Evolutionary conservation across 2,797 vertebrate species (phyloP), one percentile per base, ranked within the genome.

Genomic region (Aldrovandia affinis): DNA sequence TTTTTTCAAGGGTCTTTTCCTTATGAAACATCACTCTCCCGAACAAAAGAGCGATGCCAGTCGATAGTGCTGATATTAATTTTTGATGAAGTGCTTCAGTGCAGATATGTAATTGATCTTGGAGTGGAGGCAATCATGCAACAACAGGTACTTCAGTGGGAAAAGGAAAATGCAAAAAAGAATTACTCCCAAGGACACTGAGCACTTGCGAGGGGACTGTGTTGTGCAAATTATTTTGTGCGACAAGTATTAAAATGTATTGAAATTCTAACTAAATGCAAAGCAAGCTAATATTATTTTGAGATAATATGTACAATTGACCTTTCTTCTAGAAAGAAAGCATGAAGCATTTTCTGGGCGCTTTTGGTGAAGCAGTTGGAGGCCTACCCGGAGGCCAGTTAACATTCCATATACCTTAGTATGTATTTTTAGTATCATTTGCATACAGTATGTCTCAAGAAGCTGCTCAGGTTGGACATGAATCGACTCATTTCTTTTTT

Each of bases 391-490:
- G 22, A 77, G 42, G 42, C 73, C 33, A 6, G 73, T 77, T 47
- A 44, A 77, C 39, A 44, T 47, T 77, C 73, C 25, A n/a, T n/a
- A 77, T 42, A n/a, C n/a, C n/a, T n/a, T n/a, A 47, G 42, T 77
- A 77, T 77, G 42, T 44, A 47, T 77, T 77, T 39, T 44, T n/a
- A 44, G 73, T n/a, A 57, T 59, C 55, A 81, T 81, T 57, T 61
- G 33, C 79, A 39, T 39, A 55, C 33, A 33, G 52, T 80, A 57
- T 6, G 15, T 81, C 54, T 81, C 36, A 14, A 59, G 28, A 57
- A 59, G 79, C 79, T 81, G 79, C 54, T 81, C 52, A 81, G 79
- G 79, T 81, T 59, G 28, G 55, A 36, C 22, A 81, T 81, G 54
- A 39, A 44, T 44, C 42, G 14, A 77, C 18, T 73, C 8, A 39